Conservation (phyloP, 2,113 vertebrate genomes). For the Tyto alba region DNA sequence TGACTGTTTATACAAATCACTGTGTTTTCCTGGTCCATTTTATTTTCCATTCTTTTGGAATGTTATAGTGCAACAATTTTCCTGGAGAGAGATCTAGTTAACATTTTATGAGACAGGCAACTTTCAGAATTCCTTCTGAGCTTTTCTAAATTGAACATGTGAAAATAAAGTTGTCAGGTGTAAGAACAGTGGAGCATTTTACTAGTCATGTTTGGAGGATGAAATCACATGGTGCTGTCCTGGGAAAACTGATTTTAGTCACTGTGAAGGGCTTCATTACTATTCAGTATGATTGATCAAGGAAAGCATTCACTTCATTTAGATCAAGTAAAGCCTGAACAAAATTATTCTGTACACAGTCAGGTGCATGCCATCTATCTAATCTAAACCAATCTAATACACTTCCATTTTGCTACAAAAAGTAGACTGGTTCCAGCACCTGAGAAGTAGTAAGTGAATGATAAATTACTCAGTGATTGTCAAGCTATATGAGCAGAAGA, state of each 20-base stretch:
- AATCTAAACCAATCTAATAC: conserved; percentile 14
- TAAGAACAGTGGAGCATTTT: conserved; percentile 13
- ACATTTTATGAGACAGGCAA: conserved; percentile 43
- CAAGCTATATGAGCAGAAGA: background rate
- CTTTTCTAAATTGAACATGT: conserved; percentile 44
- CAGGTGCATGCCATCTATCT: background rate
- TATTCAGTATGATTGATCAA: conserved; percentile 61
- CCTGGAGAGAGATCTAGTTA: conserved; percentile 31
- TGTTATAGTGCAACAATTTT: background rate
- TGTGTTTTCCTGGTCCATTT: background rate
- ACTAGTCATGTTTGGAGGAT: conserved; percentile 2
- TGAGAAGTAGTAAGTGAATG: background rate
- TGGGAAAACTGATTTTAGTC: conserved; percentile 28
- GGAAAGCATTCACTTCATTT: conserved; percentile 44
- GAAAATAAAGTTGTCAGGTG: conserved; percentile 49
- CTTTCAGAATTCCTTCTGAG: conserved; percentile 56
- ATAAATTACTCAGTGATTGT: conserved; percentile 24
- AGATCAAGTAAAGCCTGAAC: conserved; percentile 8
- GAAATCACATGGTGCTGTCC: background rate
- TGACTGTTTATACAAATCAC: background rate
- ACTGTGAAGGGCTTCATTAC: conserved; percentile 25
- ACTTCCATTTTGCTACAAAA: conserved; percentile 19
- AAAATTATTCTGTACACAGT: background rate
- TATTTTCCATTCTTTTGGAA: conserved; percentile 34
- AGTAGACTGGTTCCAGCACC: background rate